Conservation (phyloP, 2,113 vertebrate genomes). For the Sporophila hypoxantha region DNA sequence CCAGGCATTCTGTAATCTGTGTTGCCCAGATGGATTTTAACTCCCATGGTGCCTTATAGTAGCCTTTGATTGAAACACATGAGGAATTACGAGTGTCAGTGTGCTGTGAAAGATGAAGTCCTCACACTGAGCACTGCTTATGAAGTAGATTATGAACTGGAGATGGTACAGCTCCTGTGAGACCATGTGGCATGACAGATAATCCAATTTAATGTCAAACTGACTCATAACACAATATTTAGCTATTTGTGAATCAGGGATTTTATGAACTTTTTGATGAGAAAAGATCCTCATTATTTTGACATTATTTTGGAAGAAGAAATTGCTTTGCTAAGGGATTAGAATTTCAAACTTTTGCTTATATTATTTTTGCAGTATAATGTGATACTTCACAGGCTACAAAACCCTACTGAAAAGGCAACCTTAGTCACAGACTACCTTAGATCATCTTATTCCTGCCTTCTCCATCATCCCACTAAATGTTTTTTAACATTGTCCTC, state of each 20-base stretch:
- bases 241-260: conserved; percentile 24
- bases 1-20: neutral
- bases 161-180: conserved; percentile 21
- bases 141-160: conserved; percentile 14
- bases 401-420: neutral
- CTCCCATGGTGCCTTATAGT: neutral
- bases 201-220: conserved; percentile 38
- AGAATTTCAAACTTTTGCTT: neutral
- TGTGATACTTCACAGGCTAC: neutral
- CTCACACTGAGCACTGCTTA: conserved; percentile 7
- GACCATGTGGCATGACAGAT: conserved; percentile 24
- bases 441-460: neutral
- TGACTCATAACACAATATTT: conserved; percentile 40
- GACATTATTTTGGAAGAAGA: conserved; percentile 18
- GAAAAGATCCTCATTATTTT: conserved; percentile 21
- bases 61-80: neutral
- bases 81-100: neutral
- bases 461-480: neutral
- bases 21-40: neutral
- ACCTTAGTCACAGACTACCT: neutral
- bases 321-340: neutral
- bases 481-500: neutral
- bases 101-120: neutral
- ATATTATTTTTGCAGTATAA: neutral
- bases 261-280: conserved; percentile 31